Evolutionary conservation across 30 jellyfish, hydroid and myxozoan species (phyloP).

Genomic region (Rhopilema esculentum): DNA sequence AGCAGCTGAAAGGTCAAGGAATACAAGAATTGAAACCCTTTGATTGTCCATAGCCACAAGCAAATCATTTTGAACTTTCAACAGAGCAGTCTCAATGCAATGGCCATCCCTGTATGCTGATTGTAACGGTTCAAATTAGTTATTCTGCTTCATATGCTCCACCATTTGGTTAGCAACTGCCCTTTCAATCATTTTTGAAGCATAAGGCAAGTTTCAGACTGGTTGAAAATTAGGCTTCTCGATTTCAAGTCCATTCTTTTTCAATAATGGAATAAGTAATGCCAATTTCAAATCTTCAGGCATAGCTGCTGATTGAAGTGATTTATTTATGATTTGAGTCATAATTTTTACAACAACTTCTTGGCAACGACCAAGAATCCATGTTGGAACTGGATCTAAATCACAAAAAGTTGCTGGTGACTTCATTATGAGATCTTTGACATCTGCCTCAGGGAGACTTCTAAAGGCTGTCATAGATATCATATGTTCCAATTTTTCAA

Average conservation of each 20-base stretch:
- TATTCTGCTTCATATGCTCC: conserved; percentile 41
- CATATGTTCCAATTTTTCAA: conserved; percentile 17
- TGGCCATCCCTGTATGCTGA: conserved; percentile 70
- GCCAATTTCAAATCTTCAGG: conserved; percentile 36
- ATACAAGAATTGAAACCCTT: conserved; percentile 49
- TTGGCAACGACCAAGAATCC: conserved; percentile 16
- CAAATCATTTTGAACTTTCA: conserved; percentile 45
- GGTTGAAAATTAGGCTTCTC: conserved; percentile 59
- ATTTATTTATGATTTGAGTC: conserved; percentile 33
- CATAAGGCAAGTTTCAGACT: conserved; percentile 62
- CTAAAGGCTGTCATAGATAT: conserved; percentile 35
- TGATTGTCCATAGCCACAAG: conserved; percentile 60
- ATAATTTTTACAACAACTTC: conserved; percentile 16
- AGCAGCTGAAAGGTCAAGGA: conserved; percentile 71
- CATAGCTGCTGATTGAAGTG: conserved; percentile 30
- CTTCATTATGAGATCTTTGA: conserved; percentile 3
- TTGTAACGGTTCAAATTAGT: conserved; percentile 53
- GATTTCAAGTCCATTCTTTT: conserved; percentile 57
- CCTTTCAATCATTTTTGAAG: conserved; percentile 64
- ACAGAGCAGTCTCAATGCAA: conserved; percentile 58
- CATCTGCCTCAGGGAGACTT: conserved; percentile 33
- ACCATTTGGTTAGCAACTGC: conserved; percentile 59
- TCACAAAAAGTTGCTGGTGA: conserved; percentile 42
- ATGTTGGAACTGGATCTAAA: conserved; percentile 65
- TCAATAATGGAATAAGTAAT: conserved; percentile 16